Evolutionary conservation across 2,113 vertebrate genomes (phyloP).

Genomic region (Hippocampus mohnikei): DNA sequence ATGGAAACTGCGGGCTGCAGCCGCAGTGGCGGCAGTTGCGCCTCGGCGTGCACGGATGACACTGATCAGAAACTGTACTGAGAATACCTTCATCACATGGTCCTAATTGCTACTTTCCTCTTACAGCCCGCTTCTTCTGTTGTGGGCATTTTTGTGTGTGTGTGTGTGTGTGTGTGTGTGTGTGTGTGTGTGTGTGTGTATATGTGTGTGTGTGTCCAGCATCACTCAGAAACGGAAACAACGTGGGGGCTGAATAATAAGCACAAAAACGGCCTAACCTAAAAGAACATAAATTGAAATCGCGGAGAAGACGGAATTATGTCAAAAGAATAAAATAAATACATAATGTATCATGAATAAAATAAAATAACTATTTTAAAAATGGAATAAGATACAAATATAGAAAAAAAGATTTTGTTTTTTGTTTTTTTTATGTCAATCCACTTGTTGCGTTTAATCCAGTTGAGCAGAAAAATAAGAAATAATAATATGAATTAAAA

Average conservation of each 20-base stretch:
- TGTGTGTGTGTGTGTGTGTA: background rate
- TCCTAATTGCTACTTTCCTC: conserved; percentile 58
- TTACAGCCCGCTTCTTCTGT: conserved; percentile 36
- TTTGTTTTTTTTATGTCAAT: background rate
- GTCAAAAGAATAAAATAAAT: too few species aligned
- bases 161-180: background rate
- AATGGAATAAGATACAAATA: too few species aligned
- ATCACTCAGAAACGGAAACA: background rate
- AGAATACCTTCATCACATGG: conserved; percentile 62
- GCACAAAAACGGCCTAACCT: too few species aligned
- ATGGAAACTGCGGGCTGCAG: conserved; percentile 79
- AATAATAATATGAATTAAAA: background rate
- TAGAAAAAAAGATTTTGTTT: too few species aligned
- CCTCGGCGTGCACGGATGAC: conserved; percentile 51
- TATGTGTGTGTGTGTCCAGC: background rate
- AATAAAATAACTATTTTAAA: too few species aligned
- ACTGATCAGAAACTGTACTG: conserved; percentile 71
- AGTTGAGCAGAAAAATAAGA: background rate
- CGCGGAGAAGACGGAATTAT: too few species aligned
- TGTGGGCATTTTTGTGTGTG: conserved; percentile 4
- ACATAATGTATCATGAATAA: too few species aligned
- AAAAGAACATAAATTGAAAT: too few species aligned
- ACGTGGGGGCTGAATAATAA: background rate
- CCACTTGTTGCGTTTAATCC: background rate
- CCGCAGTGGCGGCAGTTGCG: conserved; percentile 30